Percentiles rank a stretch among this genome's conserved stretches.
These are phyloP conservation scores for Lepilemur septentrionalis DNA, from an alignment of 2,797 vertebrate genomes.

Conservation along the genomic window DNA sequence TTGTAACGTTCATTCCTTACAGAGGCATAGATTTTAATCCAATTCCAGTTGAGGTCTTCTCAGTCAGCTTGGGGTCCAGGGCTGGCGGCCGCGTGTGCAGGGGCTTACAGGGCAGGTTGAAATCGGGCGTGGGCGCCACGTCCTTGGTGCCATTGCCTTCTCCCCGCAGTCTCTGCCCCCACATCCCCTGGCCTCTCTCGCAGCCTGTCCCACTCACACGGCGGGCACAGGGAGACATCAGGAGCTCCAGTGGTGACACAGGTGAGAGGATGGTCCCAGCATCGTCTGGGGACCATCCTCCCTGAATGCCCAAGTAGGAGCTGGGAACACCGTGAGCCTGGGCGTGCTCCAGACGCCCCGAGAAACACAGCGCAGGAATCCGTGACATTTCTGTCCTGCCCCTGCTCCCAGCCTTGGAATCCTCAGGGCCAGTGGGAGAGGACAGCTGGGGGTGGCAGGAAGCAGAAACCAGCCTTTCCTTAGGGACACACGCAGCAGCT, in stretches of 20 bases:
- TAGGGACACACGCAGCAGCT: background rate
- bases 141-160: fast-evolving
- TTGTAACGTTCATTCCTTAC: background rate
- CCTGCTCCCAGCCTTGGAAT: background rate
- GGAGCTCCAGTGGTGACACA: fast-evolving
- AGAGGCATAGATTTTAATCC: too few relatives aligned
- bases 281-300: fast-evolving
- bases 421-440: fast-evolving
- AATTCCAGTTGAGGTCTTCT: background rate
- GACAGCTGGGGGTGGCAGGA: fast-evolving
- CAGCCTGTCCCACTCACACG: fast-evolving
- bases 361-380: fast-evolving
- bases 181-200: background rate
- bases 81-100: background rate
- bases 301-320: background rate
- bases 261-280: too few relatives aligned
- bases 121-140: background rate
- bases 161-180: fast-evolving
- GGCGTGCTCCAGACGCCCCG: fast-evolving
- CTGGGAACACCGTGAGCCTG: fast-evolving
- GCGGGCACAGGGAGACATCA: fast-evolving
- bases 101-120: fast-evolving
- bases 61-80: fast-evolving
- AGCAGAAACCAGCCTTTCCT: background rate
- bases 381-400: background rate